Conservation (phyloP, 2,888 invertebrate species). For the Atrina japonica region DNA sequence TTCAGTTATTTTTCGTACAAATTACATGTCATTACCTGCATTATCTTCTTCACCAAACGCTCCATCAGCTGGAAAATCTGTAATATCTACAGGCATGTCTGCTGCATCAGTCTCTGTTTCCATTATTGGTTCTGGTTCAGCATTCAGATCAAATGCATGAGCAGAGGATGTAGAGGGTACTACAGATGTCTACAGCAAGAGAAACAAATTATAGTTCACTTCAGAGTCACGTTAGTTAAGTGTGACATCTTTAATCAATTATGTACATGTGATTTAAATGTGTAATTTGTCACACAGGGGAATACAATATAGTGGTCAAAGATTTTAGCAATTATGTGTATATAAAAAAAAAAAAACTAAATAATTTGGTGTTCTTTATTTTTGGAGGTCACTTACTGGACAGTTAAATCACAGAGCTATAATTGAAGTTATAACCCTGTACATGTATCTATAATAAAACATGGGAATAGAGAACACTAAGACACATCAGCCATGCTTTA, state of each 20-base stretch:
- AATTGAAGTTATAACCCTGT: too few species aligned
- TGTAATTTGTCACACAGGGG: background rate
- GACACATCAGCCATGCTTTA: too few species aligned
- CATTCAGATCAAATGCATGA: conserved; percentile 77
- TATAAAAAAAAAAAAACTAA: too few species aligned
- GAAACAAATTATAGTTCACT: background rate
- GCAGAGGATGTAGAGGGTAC: conserved; percentile 49
- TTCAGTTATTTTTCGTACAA: too few species aligned
- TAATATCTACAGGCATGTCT: conserved; percentile 30
- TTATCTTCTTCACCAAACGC: conserved; percentile 47
- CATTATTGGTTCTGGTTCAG: conserved; percentile 74
- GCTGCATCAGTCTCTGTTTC: conserved; percentile 44
- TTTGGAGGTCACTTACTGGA: too few species aligned
- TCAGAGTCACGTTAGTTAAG: background rate
- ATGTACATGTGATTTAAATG: too few species aligned
- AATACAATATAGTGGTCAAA: background rate
- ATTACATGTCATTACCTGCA: conserved; percentile 31
- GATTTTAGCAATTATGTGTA: too few species aligned
- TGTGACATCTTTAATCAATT: too few species aligned
- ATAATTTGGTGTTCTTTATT: too few species aligned
- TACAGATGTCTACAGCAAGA: conserved; percentile 46
- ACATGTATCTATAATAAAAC: too few species aligned
- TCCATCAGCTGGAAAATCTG: conserved; percentile 43
- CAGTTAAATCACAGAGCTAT: too few species aligned
- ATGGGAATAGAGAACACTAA: too few species aligned